phyloP scores from a whole-genome alignment of 37 sponge, comb jelly and placozoan genomes.

The Ianthella basta region DNA sequence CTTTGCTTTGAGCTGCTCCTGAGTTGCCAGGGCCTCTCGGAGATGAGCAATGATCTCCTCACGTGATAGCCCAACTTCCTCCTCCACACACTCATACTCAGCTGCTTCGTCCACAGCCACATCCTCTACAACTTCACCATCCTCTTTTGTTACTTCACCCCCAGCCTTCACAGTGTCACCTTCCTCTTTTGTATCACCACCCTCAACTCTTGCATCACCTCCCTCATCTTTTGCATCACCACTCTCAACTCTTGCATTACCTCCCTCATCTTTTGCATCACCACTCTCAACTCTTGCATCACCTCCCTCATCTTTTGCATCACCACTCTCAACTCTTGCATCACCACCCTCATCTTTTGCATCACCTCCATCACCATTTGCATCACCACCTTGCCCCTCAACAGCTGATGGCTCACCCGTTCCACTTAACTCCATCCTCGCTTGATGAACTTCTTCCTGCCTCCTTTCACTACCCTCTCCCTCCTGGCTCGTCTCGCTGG shows the following conservation, averaged over 20 bases:
- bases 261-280: neutral
- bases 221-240: neutral
- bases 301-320: neutral
- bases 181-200: neutral
- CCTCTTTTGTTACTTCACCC: neutral
- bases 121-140: neutral
- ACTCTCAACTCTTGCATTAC: neutral
- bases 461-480: neutral
- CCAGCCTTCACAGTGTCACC: neutral
- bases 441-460: neutral
- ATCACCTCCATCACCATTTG: neutral
- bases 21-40: conserved; percentile 56
- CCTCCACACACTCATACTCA: conserved; percentile 57
- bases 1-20: conserved; percentile 54
- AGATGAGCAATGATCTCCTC: conserved; percentile 44
- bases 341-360: neutral
- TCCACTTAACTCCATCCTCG: neutral
- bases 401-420: neutral
- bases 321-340: neutral
- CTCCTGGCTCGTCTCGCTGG: neutral
- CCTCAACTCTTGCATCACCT: neutral
- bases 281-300: neutral
- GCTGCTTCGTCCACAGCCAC: conserved; percentile 26
- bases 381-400: neutral
- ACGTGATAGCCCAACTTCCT: conserved; percentile 35